These are phyloP conservation scores for Tetramorium bicarinatum DNA, from an alignment of 2,888 invertebrate species.

Conservation along the genomic window DNA sequence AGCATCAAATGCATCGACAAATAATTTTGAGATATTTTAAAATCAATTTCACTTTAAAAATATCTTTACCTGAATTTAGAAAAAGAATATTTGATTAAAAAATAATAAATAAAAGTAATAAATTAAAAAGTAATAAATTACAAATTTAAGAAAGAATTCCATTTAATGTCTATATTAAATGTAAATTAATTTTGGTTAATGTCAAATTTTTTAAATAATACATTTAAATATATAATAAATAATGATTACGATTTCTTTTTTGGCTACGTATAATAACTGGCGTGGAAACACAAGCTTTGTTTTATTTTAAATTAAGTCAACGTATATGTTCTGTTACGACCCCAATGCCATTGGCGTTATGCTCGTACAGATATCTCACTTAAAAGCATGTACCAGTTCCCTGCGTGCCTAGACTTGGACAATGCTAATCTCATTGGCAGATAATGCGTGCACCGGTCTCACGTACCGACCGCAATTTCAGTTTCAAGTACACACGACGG, in stretches of 20 bases:
- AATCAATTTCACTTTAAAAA: not conserved
- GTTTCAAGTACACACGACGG: conserved; percentile 80
- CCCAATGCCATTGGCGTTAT: conserved; percentile 59
- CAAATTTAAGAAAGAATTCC: not conserved
- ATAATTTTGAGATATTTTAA: not conserved
- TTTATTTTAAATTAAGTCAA: conserved; percentile 56
- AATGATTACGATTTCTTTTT: not conserved
- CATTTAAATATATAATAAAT: not conserved
- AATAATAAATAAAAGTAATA: not conserved
- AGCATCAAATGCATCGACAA: not conserved
- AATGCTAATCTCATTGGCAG: conserved; percentile 80
- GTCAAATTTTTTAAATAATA: not conserved
- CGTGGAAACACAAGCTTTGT: not conserved
- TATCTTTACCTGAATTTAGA: not conserved
- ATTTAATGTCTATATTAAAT: not conserved
- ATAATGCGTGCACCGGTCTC: conserved; percentile 79
- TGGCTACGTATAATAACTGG: not conserved
- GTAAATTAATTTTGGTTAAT: not conserved
- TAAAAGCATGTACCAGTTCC: conserved; percentile 64
- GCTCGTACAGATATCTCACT: conserved; percentile 54
- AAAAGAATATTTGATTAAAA: not conserved
- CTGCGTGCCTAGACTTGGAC: conserved; percentile 71
- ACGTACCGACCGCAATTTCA: conserved; percentile 80
- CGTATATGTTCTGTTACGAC: conserved; percentile 28
- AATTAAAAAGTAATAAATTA: not conserved